phyloP scores from a whole-genome alignment of 2,888 invertebrate species.

The Mantis religiosa region DNA sequence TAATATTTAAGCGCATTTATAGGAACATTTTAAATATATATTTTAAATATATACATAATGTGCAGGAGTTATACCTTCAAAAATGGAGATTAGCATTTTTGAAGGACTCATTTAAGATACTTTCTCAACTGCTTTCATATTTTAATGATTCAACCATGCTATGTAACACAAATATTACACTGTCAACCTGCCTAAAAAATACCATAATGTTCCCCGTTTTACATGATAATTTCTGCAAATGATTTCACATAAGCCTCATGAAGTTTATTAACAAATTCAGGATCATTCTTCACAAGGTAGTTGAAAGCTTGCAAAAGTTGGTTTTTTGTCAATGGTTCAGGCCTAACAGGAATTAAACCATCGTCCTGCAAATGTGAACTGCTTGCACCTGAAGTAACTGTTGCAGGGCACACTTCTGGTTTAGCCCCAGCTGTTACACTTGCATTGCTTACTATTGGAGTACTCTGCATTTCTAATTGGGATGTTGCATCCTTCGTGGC shows the following conservation, averaged over 20 bases:
- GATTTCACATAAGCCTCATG: constrained; percentile 91
- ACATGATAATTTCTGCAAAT: constrained; percentile 61
- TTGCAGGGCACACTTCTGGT: constrained; percentile 1
- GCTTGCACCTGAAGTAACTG: background rate
- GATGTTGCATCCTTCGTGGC: constrained; percentile 42
- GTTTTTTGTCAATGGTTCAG: constrained; percentile 79
- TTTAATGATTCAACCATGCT: background rate
- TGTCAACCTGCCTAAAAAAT: background rate
- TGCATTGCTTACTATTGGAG: background rate
- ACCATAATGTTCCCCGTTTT: constrained; percentile 29
- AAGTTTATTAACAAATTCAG: constrained; percentile 81
- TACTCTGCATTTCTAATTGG: background rate
- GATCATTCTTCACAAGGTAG: constrained; percentile 81
- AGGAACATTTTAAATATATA: background rate
- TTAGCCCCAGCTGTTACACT: background rate
- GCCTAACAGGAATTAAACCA: constrained; percentile 31
- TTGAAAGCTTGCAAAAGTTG: constrained; percentile 86
- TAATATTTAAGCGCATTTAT: background rate
- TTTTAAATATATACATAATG: background rate
- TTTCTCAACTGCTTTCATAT: background rate
- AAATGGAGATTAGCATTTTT: background rate
- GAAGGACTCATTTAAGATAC: background rate
- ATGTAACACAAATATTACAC: background rate
- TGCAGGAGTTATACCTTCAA: background rate
- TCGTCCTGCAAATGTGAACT: background rate